phyloP scores from a whole-genome alignment of 1,140 invertebrate species.

The Drosophila pseudoobscura region DNA sequence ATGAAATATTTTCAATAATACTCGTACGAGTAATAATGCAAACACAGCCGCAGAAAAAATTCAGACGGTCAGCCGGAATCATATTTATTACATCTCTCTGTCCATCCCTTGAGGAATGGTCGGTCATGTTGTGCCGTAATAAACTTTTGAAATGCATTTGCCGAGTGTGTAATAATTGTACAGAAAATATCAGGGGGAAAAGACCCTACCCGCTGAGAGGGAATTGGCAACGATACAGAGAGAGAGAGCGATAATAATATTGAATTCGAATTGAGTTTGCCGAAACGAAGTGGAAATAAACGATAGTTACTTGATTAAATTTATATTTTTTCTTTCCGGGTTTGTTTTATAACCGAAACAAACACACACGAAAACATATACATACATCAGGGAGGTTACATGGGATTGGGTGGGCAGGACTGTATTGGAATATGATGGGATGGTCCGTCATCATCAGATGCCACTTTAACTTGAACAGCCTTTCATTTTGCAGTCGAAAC shows the following conservation, averaged over 20 bases:
- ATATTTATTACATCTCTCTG: slow-evolving; percentile 57
- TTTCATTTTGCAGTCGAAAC: slow-evolving; percentile 14
- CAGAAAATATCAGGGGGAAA: slow-evolving; percentile 4
- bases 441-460: slow-evolving; percentile 35
- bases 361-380: slow-evolving; percentile 1
- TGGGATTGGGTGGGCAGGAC: neutral
- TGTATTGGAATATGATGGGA: neutral
- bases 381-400: too few relatives aligned
- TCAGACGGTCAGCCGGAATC: slow-evolving; percentile 15
- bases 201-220: too few relatives aligned
- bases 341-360: slow-evolving; percentile 27
- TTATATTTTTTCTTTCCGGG: slow-evolving; percentile 42
- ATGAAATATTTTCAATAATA: slow-evolving; percentile 51
- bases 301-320: slow-evolving; percentile 71
- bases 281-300: slow-evolving; percentile 67
- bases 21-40: neutral
- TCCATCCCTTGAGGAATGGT: slow-evolving; percentile 56
- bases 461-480: slow-evolving; percentile 33
- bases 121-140: slow-evolving; percentile 55
- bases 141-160: slow-evolving; percentile 64
- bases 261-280: slow-evolving; percentile 69
- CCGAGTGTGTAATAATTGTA: slow-evolving; percentile 63
- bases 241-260: slow-evolving; percentile 65
- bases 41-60: slow-evolving; percentile 6
- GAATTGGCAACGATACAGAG: slow-evolving; percentile 9